A percentile compares a stretch with the other conserved stretches of the same genome.
Conservation (phyloP, 2,797 vertebrate genomes). For the Accipiter badius region DNA sequence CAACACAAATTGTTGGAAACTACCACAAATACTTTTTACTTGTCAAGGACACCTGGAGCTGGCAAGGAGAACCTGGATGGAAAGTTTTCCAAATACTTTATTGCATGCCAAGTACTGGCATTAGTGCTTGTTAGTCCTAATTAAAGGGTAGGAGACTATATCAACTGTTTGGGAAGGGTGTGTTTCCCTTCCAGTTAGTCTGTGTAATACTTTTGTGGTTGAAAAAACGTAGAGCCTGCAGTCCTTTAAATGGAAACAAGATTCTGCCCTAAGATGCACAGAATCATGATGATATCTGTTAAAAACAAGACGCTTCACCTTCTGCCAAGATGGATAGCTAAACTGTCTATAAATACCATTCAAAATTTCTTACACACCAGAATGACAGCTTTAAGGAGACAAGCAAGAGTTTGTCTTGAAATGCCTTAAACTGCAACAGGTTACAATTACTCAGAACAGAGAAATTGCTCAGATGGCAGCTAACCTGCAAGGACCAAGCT, state of each 20-base stretch:
- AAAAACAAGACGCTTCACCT: neutral
- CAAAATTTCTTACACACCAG: neutral
- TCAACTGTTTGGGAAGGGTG: neutral
- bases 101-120: neutral
- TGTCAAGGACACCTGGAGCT: neutral
- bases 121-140: neutral
- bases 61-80: neutral
- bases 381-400: neutral
- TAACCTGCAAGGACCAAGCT: fast-evolving
- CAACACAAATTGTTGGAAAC: neutral
- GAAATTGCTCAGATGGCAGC: neutral
- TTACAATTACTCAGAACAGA: neutral
- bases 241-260: neutral
- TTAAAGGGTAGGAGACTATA: neutral
- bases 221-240: neutral
- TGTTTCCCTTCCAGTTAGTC: neutral
- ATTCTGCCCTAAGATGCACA: neutral
- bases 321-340: neutral
- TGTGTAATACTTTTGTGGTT: neutral
- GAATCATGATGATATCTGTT: neutral
- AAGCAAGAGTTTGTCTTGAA: neutral
- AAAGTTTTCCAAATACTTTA: neutral
- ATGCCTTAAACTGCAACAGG: neutral
- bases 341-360: neutral
- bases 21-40: neutral